Percentiles rank a stretch among this genome's conserved stretches.
Conservation (phyloP, 2,797 vertebrate genomes). For the Micromesistius poutassou region DNA sequence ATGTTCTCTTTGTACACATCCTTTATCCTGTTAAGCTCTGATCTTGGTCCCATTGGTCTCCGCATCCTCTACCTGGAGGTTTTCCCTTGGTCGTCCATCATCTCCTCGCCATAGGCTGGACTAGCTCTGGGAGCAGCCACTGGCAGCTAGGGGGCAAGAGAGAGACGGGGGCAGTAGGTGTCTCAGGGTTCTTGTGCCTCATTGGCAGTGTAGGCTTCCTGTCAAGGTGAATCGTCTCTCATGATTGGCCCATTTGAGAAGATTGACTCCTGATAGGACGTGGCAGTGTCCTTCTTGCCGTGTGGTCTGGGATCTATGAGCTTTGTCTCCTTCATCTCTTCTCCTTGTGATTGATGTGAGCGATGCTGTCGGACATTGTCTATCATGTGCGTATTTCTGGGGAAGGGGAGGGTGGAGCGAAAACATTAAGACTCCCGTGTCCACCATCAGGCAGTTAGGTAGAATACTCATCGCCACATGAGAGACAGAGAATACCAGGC, state of each 20-base stretch:
- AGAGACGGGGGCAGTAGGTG: constrained; percentile 60
- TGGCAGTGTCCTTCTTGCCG: constrained; percentile 39
- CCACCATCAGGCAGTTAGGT: not conserved
- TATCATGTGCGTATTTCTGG: constrained; percentile 16
- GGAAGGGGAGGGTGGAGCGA: constrained; percentile 9
- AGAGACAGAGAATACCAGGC: constrained; percentile 55
- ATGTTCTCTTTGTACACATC: constrained; percentile 74
- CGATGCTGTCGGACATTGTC: not conserved
- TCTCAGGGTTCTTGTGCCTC: constrained; percentile 54
- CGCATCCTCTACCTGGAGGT: constrained; percentile 18
- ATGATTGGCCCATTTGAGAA: constrained; percentile 64
- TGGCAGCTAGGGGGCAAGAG: constrained; percentile 59
- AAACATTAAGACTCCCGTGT: not conserved
- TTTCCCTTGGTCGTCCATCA: constrained; percentile 33
- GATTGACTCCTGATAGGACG: constrained; percentile 26
- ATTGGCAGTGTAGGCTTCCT: constrained; percentile 64
- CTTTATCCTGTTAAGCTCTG: constrained; percentile 34
- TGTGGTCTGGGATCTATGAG: not conserved
- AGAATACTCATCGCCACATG: constrained; percentile 46
- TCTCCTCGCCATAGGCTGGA: constrained; percentile 17
- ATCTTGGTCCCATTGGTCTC: constrained; percentile 51
- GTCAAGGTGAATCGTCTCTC: constrained; percentile 31
- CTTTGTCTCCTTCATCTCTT: not conserved
- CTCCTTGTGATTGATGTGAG: constrained; percentile 7
- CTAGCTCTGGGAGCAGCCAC: constrained; percentile 24